These are phyloP conservation scores for Drosophila quinaria DNA, from an alignment of 2,888 invertebrate genomes.

Conservation along the genomic window DNA sequence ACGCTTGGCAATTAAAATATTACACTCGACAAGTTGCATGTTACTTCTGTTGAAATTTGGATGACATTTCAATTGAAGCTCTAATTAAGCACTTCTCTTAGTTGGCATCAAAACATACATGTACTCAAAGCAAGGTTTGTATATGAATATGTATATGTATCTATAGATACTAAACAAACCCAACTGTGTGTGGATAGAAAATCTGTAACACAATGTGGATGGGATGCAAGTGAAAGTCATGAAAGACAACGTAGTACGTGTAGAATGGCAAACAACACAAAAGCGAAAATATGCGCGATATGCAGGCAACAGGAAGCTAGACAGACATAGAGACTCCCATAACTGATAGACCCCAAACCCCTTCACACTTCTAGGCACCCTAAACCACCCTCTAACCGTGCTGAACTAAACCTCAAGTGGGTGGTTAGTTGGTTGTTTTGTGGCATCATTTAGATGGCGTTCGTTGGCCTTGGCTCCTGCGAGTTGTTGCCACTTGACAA, in stretches of 20 bases:
- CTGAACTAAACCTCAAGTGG: constrained; percentile 35
- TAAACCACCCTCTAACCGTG: background rate
- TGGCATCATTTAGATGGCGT: constrained; percentile 22
- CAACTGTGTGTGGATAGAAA: constrained; percentile 22
- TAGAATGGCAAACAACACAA: constrained; percentile 46
- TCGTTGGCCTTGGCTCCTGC: constrained; percentile 51
- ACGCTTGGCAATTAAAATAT: constrained; percentile 46
- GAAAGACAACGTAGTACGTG: constrained; percentile 43
- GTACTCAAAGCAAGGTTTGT: constrained; percentile 7
- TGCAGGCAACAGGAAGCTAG: constrained; percentile 48
- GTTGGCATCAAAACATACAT: constrained; percentile 2
- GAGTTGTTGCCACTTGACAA: constrained; percentile 25
- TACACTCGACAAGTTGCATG: background rate
- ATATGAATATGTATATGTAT: constrained; percentile 7
- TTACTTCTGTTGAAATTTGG: background rate
- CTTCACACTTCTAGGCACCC: background rate
- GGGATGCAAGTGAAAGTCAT: constrained; percentile 59
- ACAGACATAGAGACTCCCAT: constrained; percentile 37
- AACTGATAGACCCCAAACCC: background rate
- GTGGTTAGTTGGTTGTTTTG: constrained; percentile 14
- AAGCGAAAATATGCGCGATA: constrained; percentile 55
- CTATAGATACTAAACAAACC: constrained; percentile 15
- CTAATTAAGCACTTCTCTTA: constrained; percentile 47
- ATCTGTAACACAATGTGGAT: constrained; percentile 54
- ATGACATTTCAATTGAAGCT: constrained; percentile 18